A percentile compares a stretch with the other conserved stretches of the same genome.
These are phyloP conservation scores for Cephus nigrinus DNA, from an alignment of 2,888 invertebrate genomes.

Conservation along the genomic window DNA sequence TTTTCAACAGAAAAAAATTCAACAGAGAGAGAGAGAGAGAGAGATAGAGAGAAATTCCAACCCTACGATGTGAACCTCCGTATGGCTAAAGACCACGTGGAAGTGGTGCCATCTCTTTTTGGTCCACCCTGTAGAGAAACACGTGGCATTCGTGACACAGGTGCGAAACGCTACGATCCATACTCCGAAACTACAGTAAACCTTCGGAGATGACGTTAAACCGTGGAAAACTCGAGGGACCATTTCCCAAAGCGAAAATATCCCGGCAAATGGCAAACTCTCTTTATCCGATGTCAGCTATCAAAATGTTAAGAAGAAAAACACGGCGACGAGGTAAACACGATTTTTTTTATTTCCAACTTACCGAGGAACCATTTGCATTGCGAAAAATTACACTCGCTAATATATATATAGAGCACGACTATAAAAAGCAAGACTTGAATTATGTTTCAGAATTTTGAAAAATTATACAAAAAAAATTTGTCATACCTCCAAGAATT, in stretches of 20 bases:
- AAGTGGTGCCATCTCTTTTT: not conserved
- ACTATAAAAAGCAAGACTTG: too few relatives aligned
- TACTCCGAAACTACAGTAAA: not conserved
- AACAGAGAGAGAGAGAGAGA: not conserved
- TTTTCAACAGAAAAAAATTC: not conserved
- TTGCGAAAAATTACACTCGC: not conserved
- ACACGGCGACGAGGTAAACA: not conserved
- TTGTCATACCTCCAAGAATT: constrained; percentile 11
- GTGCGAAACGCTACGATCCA: not conserved
- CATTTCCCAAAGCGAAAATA: not conserved
- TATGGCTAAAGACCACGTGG: not conserved
- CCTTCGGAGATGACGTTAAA: not conserved
- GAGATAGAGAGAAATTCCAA: not conserved
- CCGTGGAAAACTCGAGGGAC: not conserved
- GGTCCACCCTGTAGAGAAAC: not conserved
- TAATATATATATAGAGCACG: not conserved
- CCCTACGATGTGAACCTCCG: not conserved
- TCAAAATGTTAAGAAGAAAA: not conserved
- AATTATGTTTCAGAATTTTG: too few relatives aligned
- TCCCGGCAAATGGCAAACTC: not conserved
- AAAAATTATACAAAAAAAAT: not conserved
- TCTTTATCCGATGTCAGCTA: not conserved
- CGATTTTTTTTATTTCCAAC: not conserved
- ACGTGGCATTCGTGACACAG: not conserved
- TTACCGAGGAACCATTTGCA: not conserved